phyloP scores from a whole-genome alignment of 2,113 vertebrate genomes.

The Nerophis ophidion region DNA sequence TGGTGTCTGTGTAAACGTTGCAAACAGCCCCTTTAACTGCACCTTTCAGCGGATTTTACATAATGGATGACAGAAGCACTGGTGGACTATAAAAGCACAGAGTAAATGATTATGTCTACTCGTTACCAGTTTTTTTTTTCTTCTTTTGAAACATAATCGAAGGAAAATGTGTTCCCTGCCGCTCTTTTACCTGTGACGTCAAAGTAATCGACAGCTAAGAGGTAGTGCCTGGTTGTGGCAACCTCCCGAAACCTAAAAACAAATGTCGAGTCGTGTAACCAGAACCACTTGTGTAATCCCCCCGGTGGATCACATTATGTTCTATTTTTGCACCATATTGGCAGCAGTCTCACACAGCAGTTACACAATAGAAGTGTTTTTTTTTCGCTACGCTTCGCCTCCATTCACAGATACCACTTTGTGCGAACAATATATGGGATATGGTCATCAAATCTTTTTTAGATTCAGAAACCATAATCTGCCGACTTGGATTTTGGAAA shows the following conservation, averaged over 20 bases:
- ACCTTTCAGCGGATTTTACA: neutral
- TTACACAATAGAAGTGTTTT: slow-evolving; percentile 50
- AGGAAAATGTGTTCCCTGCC: neutral
- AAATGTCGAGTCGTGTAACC: slow-evolving; percentile 46
- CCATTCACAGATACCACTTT: slow-evolving; percentile 10
- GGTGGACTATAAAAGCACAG: neutral
- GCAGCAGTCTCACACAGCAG: slow-evolving; percentile 8
- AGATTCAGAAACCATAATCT: neutral
- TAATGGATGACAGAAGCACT: neutral
- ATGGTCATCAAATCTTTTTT: neutral
- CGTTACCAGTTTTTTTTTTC: neutral
- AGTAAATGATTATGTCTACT: neutral
- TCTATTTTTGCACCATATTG: slow-evolving; percentile 46
- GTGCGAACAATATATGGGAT: slow-evolving; percentile 3
- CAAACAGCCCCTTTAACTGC: neutral
- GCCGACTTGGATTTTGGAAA: neutral
- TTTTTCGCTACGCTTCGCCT: slow-evolving; percentile 15
- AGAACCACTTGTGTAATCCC: slow-evolving; percentile 54
- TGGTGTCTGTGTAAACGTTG: too few relatives aligned
- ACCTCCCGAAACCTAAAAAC: slow-evolving; percentile 47
- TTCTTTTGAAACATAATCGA: neutral
- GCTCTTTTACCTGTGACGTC: slow-evolving; percentile 38
- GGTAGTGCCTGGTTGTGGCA: slow-evolving; percentile 30
- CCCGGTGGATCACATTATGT: slow-evolving; percentile 43
- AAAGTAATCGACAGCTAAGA: slow-evolving; percentile 40